Base-by-base conservation (phyloP, 2,113 vertebrate genomes). In the Varanus salvator region DNA sequence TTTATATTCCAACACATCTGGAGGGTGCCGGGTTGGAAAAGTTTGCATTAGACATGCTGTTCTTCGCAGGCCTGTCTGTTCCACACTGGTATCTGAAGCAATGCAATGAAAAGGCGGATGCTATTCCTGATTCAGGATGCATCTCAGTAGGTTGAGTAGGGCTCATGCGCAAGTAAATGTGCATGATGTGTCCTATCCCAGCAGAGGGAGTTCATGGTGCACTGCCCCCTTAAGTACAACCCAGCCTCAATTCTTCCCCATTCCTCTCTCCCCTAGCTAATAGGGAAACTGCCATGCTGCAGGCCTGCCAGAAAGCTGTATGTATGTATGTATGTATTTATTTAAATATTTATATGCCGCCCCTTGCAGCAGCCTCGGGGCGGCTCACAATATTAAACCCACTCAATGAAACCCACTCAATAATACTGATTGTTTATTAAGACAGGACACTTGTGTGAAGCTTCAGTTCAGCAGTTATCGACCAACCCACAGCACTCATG, bases 41-140 rank as follows among this genome's bases (percentile, higher is more conserved):
- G 34, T 23, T 14, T 88, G 38, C 87, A 69, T 31, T 29, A 50
- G 44, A 38, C 1, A 84, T 57, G 5, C 27, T 84, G 74, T 60
- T 60, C 29, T 34, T 5, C 5, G 27, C 0, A 7, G 3, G 27
- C 48, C 68, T 84, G 76, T 68, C 75, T 90, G 8, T 2, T 80
- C 48, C 38, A 80, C n/a, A n/a, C 54, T n/a, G 27, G 12, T 8
- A 23, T 19, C 0, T 6, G 38, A 1, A 48, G 0, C 0, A 74
- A 38, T 29, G 0, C 57, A 27, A 6, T 9, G 9, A 48, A 80
- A n/a, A 34, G 50, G 5, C 15, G 12, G 29, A 31, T 57, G 50
- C 29, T 34, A 11, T 34, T 50, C 52, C 29, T 76, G 12, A 29
- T 77, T 76, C 52, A 64, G n/a, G 76, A 34, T 12, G 14, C 38